phyloP scores from a whole-genome alignment of 1,140 invertebrate species.

The Aleiodes sp. region DNA sequence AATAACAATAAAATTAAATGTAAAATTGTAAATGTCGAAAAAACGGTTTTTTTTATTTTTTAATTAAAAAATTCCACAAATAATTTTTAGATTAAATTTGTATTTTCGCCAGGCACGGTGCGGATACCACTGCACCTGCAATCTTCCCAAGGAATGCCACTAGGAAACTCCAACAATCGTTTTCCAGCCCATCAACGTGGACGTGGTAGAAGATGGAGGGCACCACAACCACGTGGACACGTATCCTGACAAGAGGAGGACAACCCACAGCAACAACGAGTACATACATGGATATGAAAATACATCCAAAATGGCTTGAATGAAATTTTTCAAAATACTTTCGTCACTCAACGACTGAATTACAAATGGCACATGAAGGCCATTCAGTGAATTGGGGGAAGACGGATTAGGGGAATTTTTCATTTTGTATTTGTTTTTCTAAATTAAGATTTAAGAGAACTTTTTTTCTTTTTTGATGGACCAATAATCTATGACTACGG shows the following conservation, averaged over 20 bases:
- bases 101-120: constrained; percentile 50
- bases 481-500: too few species aligned
- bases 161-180: constrained; percentile 33
- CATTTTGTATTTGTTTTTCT: background rate
- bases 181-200: constrained; percentile 42
- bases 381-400: background rate
- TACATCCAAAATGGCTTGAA: background rate
- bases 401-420: background rate
- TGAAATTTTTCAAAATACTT: background rate
- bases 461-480: background rate
- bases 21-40: too few species aligned
- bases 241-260: constrained; percentile 54
- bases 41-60: too few species aligned
- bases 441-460: background rate
- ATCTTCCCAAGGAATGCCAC: constrained; percentile 44
- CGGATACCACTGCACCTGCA: constrained; percentile 53
- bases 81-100: too few species aligned
- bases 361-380: background rate
- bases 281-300: constrained; percentile 54
- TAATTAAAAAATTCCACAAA: too few species aligned
- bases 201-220: constrained; percentile 45
- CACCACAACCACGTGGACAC: constrained; percentile 43
- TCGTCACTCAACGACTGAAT: constrained; percentile 2
- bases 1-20: too few species aligned
- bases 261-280: constrained; percentile 44